Conservation (phyloP, 2,797 vertebrate genomes). For the Melanotaenia parkinsoni region DNA sequence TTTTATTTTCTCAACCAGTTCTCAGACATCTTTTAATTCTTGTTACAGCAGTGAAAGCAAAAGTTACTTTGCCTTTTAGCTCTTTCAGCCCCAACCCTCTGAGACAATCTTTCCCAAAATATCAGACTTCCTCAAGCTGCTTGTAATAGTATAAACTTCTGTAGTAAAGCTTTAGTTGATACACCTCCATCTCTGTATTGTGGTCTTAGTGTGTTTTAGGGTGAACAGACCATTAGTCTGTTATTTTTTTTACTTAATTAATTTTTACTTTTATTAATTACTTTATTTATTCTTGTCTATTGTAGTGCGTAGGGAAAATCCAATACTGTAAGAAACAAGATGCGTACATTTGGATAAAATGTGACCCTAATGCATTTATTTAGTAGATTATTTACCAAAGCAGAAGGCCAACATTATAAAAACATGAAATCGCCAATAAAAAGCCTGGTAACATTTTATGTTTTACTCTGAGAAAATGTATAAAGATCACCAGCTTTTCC, state of each 20-base stretch:
- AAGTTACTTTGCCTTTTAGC: neutral
- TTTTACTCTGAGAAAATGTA: neutral
- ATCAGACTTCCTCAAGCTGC: neutral
- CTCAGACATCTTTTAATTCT: neutral
- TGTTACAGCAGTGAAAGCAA: neutral
- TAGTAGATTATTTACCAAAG: neutral
- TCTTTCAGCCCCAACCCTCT: neutral
- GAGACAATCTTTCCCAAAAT: neutral
- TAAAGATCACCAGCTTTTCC: too few species aligned
- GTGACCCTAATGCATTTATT: neutral
- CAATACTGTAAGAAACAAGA: too few species aligned
- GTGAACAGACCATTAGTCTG: too few species aligned
- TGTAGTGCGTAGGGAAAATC: too few species aligned
- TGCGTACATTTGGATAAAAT: neutral
- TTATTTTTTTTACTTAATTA: too few species aligned
- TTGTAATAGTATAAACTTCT: too few species aligned
- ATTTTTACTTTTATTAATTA: too few species aligned
- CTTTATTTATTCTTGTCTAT: too few species aligned
- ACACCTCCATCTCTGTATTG: neutral
- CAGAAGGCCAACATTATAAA: too few species aligned
- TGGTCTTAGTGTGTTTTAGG: neutral
- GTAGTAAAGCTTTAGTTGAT: too few species aligned
- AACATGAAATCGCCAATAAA: too few species aligned
- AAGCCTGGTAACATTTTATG: neutral
- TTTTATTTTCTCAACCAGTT: neutral